Evolutionary conservation across 2,113 vertebrate species (phyloP), one percentile per base, ranked within the genome.

Genomic region (Gymnobelideus leadbeateri): DNA sequence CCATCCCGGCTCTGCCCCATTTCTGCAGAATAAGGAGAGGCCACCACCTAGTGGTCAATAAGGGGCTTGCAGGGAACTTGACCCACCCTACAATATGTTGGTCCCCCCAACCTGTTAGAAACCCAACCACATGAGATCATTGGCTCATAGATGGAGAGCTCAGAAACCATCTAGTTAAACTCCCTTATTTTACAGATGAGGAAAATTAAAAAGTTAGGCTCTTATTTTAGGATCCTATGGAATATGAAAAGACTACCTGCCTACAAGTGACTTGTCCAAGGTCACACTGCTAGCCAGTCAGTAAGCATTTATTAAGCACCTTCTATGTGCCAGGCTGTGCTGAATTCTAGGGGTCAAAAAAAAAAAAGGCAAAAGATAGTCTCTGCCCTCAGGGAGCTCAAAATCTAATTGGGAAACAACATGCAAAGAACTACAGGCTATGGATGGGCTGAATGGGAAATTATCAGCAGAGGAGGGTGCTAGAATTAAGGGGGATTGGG

Each of bases 21-120:
- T 37, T 68, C 61, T 68, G 61, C 61, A 68, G 51, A 31, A 52
- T 89, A 57, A 91, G 53, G 57, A 61, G n/a, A 90, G 50, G 84
- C 91, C 95, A 93, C 95, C 95, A 77, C 61, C 96, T 96, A 55
- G 93, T 93, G 94, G 94, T 54, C 26, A 2, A 1, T 1, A 2
- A 5, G 5, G 6, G 49, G 47, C 19, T 52, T 77, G 52, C 92
- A 92, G 28, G 2, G n/a, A 50, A n/a, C 21, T 3, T n/a, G 37
- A 12, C 68, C 68, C n/a, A 43, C 37, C 37, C 37, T 37, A 84
- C 2, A 21, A n/a, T 37, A 21, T 43, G 37, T 23, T 19, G 19
- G 61, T 77, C 37, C 19, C n/a, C 16, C 16, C 68, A 84, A 7
- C 68, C 16, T 21, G 37, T 19, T 2, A 84, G 68, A 43, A 84